These are phyloP conservation scores for Apomyelois bistriatella DNA, from an alignment of 2,888 invertebrate species.

Conservation along the genomic window DNA sequence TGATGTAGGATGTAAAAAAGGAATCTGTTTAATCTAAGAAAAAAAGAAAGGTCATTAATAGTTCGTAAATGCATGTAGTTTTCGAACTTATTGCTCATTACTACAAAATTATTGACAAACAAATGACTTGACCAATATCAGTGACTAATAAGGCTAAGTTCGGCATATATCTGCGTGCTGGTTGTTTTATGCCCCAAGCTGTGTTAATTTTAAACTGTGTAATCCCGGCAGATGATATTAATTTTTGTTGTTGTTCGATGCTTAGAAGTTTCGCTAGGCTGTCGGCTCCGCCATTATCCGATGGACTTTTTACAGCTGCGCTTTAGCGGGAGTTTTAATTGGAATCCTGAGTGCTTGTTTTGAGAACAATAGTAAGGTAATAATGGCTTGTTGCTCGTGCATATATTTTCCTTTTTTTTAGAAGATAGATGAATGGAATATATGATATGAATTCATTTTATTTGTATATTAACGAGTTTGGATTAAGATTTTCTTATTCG, in stretches of 20 bases:
- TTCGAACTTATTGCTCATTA: too few species aligned
- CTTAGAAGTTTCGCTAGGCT: constrained; percentile 7
- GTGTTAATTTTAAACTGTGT: constrained; percentile 13
- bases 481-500: too few species aligned
- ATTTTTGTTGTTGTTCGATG: constrained; percentile 8
- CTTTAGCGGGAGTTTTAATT: constrained; percentile 5
- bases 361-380: background rate
- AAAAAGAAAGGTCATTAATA: too few species aligned
- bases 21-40: too few species aligned
- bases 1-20: too few species aligned
- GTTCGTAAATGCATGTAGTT: too few species aligned
- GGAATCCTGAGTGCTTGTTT: constrained; percentile 7
- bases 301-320: constrained; percentile 6
- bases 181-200: background rate
- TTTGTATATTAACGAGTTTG: too few species aligned
- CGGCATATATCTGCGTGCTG: background rate
- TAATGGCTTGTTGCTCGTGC: background rate
- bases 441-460: background rate
- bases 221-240: constrained; percentile 11
- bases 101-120: too few species aligned
- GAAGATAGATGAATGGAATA: too few species aligned
- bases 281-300: background rate
- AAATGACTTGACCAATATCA: too few species aligned
- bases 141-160: too few species aligned
- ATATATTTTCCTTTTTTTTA: background rate